Percentiles rank a stretch among this genome's conserved stretches.
phyloP scores from a whole-genome alignment of 2,113 vertebrate species.

The Nipponia nippon region DNA sequence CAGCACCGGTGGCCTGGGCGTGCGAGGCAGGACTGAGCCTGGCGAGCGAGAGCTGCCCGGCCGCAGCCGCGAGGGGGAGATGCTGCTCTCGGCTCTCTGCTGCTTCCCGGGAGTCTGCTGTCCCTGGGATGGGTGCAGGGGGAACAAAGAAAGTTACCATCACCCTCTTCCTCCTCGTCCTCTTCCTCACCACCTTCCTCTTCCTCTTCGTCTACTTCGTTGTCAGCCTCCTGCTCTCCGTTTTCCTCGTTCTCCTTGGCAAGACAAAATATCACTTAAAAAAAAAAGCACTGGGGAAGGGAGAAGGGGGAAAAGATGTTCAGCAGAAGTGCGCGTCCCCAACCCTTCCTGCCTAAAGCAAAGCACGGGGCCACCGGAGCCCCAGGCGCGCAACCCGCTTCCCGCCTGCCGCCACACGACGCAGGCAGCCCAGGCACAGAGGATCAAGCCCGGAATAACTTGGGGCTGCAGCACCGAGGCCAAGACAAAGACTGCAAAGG shows the following conservation, averaged over 20 bases:
- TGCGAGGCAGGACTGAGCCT: neutral
- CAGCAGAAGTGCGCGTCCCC: neutral
- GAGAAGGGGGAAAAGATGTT: conserved; percentile 18
- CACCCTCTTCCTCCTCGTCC: conserved; percentile 79
- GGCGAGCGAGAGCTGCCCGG: fast-evolving
- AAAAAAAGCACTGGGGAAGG: conserved; percentile 16
- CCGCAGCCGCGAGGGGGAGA: neutral
- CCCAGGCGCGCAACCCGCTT: fast-evolving
- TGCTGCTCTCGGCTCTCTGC: neutral
- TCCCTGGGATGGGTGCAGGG: fast-evolving
- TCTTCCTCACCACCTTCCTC: conserved; percentile 81
- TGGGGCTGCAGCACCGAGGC: neutral
- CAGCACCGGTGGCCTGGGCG: fast-evolving
- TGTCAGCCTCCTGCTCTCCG: conserved; percentile 79
- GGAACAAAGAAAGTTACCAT: conserved; percentile 66
- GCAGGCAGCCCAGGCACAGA: fast-evolving
- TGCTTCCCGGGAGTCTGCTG: neutral
- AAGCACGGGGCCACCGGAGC: neutral
- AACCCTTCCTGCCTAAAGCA: neutral
- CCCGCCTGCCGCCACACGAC: neutral
- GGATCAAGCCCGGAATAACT: neutral
- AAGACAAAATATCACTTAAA: conserved; percentile 65
- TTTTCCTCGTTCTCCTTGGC: conserved; percentile 80
- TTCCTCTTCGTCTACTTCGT: conserved; percentile 81
- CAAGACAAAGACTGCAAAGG: neutral